phyloP scores from a whole-genome alignment of 2,888 invertebrate species.

The Mimumesa dahlbomi region DNA sequence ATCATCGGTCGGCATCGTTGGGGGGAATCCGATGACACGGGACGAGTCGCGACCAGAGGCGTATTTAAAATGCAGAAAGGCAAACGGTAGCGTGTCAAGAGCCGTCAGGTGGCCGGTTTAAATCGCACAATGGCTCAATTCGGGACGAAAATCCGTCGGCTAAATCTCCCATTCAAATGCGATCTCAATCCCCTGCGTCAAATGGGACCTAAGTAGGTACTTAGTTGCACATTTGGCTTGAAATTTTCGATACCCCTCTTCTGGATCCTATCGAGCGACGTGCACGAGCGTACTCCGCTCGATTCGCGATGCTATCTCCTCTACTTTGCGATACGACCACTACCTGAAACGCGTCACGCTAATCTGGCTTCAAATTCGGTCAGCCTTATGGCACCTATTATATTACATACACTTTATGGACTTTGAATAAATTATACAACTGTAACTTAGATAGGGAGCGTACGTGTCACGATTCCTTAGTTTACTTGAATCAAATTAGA shows the following conservation, averaged over 20 bases:
- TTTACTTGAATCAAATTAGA: too few relatives aligned
- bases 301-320: conserved; percentile 58
- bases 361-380: conserved; percentile 48
- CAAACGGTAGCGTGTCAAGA: conserved; percentile 68
- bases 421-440: background rate
- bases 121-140: conserved; percentile 77
- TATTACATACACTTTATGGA: conserved; percentile 33
- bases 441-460: too few relatives aligned
- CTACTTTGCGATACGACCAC: conserved; percentile 36
- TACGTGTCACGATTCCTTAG: too few relatives aligned
- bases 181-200: conserved; percentile 73
- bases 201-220: conserved; percentile 78
- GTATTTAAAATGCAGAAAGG: conserved; percentile 68
- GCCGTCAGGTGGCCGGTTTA: conserved; percentile 75
- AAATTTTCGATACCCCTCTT: conserved; percentile 58
- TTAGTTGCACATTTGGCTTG: conserved; percentile 80
- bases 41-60: conserved; percentile 6
- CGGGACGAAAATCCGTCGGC: conserved; percentile 74
- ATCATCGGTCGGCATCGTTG: background rate
- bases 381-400: conserved; percentile 57
- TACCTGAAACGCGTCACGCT: conserved; percentile 55
- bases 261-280: conserved; percentile 8
- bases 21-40: conserved; percentile 4
- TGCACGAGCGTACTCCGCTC: conserved; percentile 4
- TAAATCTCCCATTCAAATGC: conserved; percentile 79